These are phyloP conservation scores for Chironex yamaguchii DNA, from an alignment of 30 jellyfish, hydroid and myxozoan genomes.

Conservation along the genomic window DNA sequence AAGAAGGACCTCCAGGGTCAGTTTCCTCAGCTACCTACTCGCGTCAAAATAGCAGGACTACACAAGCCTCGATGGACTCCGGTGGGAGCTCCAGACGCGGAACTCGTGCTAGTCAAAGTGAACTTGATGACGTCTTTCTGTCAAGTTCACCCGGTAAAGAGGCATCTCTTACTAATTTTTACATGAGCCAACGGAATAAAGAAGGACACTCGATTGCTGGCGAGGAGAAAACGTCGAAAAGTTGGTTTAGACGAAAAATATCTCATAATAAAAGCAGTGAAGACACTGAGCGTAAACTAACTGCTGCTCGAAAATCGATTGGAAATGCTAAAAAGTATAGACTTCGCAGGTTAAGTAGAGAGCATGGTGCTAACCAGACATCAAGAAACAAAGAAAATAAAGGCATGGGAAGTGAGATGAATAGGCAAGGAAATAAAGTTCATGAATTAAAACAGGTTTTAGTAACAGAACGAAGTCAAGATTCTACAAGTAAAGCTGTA, in stretches of 20 bases:
- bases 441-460: neutral
- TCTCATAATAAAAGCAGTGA: neutral
- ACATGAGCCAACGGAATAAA: no score
- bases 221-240: neutral
- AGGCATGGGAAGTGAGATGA: neutral
- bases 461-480: neutral
- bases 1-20: slow-evolving; percentile 55
- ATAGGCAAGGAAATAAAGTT: neutral
- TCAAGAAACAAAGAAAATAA: neutral
- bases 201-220: neutral
- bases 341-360: neutral
- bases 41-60: neutral
- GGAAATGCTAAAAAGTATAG: neutral
- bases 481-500: neutral
- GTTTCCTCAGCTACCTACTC: neutral
- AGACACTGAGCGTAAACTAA: neutral
- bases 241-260: neutral
- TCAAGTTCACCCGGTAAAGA: neutral
- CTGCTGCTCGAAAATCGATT: neutral
- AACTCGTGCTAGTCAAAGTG: neutral
- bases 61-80: neutral
- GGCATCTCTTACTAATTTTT: neutral
- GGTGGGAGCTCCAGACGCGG: neutral
- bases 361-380: neutral
- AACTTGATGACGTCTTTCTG: neutral